Evolutionary conservation across 2,113 vertebrate genomes (phyloP), one percentile per base, ranked within the genome.

Genomic region (Colinus virginianus): DNA sequence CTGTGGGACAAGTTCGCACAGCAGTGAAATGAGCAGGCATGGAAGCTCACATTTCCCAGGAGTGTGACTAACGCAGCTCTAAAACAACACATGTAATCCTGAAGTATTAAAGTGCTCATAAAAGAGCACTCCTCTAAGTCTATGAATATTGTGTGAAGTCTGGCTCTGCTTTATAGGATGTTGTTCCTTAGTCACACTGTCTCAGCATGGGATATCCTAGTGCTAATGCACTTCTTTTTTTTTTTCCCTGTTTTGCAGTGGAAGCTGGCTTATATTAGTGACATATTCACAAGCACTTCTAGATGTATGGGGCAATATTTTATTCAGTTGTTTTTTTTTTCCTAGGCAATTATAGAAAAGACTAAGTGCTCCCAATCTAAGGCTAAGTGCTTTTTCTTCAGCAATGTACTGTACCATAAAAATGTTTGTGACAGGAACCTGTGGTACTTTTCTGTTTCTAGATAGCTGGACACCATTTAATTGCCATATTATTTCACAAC

Each of bases 1-100:
- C 78, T 40, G 20, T 81, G 34, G 68, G 72, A 96, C 88, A 81
- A 88, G 77, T 40, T 53, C 86, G 72, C 1, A 5, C 43, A 40
- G 36, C 19, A 34, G 23, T 61, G 40, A 81, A 92, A 83, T 28
- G 77, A 66, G 75, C 87, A 87, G 71, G 59, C 68, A 0, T 68
- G 62, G 68, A 80, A 84, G 79, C 90, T 97, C 90, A 20, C 56
- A 36, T 95, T 96, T 97, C 94, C 90, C 82, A 4, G 2, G 79
- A 53, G 83, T 86, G 78, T 96, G 95, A 90, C 93, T 96, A 94
- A 94, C 62, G 40, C 58, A 90, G 72, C 46, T 87, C 80, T 97
- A 88, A 96, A 96, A 87, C 72, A 94, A 78, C 84, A 82, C 22
- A n/a, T 53, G 26, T 83, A 94, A 94, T 91, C 78, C 56, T 86